Evolutionary conservation across 2,888 invertebrate species (phyloP).

Genomic region (Crematogaster levior): DNA sequence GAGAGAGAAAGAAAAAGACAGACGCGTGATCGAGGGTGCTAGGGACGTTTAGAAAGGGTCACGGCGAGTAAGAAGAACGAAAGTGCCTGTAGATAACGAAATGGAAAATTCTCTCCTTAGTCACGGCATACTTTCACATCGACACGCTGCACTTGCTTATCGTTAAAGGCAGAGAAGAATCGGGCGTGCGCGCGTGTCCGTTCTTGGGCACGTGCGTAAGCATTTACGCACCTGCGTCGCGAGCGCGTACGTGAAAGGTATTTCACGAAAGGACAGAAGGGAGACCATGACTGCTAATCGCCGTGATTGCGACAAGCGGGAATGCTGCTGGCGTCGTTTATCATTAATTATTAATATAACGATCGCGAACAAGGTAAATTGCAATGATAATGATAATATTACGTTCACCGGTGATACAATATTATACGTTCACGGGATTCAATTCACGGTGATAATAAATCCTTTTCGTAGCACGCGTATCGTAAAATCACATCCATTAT

Average conservation of each 20-base stretch:
- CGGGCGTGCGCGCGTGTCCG: neutral
- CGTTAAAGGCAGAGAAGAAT: slow-evolving; percentile 40
- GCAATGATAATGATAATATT: neutral
- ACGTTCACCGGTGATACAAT: too few relatives aligned
- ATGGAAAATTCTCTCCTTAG: slow-evolving; percentile 74
- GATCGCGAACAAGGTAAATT: slow-evolving; percentile 8
- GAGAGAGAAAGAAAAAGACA: neutral
- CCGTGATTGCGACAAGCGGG: slow-evolving; percentile 43
- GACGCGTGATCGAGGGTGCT: slow-evolving; percentile 2
- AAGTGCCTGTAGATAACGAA: slow-evolving; percentile 71
- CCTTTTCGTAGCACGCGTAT: neutral
- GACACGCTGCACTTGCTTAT: slow-evolving; percentile 69
- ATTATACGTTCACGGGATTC: neutral
- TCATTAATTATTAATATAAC: neutral
- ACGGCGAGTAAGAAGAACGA: slow-evolving; percentile 46
- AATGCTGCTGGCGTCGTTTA: slow-evolving; percentile 29
- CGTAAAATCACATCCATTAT: neutral
- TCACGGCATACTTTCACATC: slow-evolving; percentile 78
- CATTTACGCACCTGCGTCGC: slow-evolving; percentile 32
- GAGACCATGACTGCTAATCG: slow-evolving; percentile 16
- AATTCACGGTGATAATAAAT: slow-evolving; percentile 7
- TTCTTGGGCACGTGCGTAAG: slow-evolving; percentile 32
- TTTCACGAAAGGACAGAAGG: slow-evolving; percentile 53
- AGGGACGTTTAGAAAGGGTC: slow-evolving; percentile 40
- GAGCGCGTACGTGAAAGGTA: slow-evolving; percentile 40